Conservation (phyloP, 2,113 vertebrate species). For the Nerophis ophidion region DNA sequence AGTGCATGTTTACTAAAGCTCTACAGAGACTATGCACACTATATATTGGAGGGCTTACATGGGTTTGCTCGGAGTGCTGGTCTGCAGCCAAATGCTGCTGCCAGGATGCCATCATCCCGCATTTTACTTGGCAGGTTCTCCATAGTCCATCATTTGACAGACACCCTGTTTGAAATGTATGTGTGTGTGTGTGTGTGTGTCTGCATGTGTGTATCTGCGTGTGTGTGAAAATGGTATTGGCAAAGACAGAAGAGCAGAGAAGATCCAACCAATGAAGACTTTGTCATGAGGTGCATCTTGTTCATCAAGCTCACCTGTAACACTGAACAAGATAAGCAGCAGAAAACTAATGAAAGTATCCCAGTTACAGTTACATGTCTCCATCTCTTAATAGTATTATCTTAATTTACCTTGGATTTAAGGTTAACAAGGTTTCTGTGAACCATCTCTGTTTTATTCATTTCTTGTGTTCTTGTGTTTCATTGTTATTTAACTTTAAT, state of each 20-base stretch:
- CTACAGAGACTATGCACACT: conserved; percentile 4
- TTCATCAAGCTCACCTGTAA: not conserved
- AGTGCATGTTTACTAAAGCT: conserved; percentile 14
- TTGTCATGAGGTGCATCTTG: conserved; percentile 36
- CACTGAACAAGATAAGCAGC: not conserved
- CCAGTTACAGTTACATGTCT: no score
- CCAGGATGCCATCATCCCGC: conserved; percentile 59
- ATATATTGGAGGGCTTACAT: conserved; percentile 45
- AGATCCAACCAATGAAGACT: conserved; percentile 30
- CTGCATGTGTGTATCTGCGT: conserved; percentile 17
- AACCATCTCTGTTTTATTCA: no score
- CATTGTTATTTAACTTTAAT: no score
- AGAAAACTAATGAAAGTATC: not conserved
- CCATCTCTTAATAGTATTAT: no score
- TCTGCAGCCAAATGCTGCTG: conserved; percentile 46
- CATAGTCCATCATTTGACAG: conserved; percentile 47
- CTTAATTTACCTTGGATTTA: no score
- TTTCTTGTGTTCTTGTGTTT: no score
- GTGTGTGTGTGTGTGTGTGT: conserved; percentile 14
- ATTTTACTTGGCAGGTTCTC: conserved; percentile 52
- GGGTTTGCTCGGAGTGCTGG: conserved; percentile 48
- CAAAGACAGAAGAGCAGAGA: conserved; percentile 19
- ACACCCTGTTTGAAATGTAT: conserved; percentile 34
- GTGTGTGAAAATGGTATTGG: conserved; percentile 31
- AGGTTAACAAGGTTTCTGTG: no score